A percentile compares a stretch with the other conserved stretches of the same genome.
Evolutionary conservation across 2,113 vertebrate species (phyloP).

Genomic region (Motacilla alba): DNA sequence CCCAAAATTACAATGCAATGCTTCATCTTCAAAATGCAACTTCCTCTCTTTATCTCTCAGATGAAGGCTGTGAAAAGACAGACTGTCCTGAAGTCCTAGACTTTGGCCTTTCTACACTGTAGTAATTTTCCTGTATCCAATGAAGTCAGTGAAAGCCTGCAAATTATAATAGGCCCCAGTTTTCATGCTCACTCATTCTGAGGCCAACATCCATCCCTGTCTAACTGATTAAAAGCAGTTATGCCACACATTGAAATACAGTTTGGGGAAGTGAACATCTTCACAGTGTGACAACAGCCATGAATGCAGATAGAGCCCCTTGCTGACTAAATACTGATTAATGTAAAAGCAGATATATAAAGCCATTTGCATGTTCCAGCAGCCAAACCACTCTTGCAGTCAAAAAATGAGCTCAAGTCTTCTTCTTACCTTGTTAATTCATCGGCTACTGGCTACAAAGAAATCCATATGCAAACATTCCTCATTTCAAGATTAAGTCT

Average conservation of each 20-base stretch:
- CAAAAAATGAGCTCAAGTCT: background rate
- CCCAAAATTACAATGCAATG: background rate
- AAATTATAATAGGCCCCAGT: background rate
- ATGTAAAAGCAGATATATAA: background rate
- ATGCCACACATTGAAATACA: background rate
- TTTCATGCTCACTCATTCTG: background rate
- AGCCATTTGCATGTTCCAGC: background rate
- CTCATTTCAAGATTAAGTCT: background rate
- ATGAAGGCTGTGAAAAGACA: background rate
- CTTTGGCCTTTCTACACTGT: background rate
- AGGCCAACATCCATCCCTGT: background rate
- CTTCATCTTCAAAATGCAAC: background rate
- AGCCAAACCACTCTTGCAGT: background rate
- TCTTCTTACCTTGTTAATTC: background rate
- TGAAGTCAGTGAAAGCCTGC: background rate
- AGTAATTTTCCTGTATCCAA: background rate
- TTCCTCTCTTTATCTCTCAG: background rate
- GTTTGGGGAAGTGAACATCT: background rate
- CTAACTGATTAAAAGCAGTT: background rate
- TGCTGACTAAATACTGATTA: background rate
- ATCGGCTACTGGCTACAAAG: background rate
- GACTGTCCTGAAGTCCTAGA: background rate
- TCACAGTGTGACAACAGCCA: background rate
- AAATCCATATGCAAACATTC: background rate
- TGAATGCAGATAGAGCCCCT: background rate